phyloP scores from a whole-genome alignment of 1,140 invertebrate species.

The Drosophila mauritiana region DNA sequence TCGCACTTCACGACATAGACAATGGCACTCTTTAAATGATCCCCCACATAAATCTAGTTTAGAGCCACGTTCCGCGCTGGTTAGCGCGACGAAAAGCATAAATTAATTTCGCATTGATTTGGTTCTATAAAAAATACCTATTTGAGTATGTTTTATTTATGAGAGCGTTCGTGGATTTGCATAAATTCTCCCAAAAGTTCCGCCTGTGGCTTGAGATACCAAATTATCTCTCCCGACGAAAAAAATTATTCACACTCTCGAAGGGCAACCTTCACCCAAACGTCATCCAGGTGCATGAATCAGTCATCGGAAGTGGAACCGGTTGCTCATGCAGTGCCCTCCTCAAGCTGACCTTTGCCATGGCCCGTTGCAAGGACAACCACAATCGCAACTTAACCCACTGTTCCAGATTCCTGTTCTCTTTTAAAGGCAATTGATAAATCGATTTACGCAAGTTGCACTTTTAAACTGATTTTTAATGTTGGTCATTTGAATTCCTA shows the following conservation, averaged over 20 bases:
- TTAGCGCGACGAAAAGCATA: conserved; percentile 46
- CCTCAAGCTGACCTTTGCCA: conserved; percentile 48
- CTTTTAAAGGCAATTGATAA: conserved; percentile 11
- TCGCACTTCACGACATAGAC: conserved; percentile 51
- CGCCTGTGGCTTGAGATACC: not conserved
- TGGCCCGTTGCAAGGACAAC: conserved; percentile 34
- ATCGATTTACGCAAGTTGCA: conserved; percentile 29
- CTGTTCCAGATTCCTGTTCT: conserved; percentile 13
- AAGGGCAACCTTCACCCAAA: conserved; percentile 15
- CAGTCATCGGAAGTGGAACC: conserved; percentile 22
- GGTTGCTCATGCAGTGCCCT: conserved; percentile 20
- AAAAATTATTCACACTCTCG: conserved; percentile 21
- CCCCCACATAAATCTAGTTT: conserved; percentile 35
- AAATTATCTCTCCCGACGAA: conserved; percentile 2
- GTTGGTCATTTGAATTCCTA: conserved; percentile 22
- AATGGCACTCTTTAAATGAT: conserved; percentile 59
- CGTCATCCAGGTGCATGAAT: conserved; percentile 35
- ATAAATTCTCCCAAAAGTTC: conserved; percentile 42
- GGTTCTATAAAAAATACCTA: conserved; percentile 29
- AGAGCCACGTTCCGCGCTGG: conserved; percentile 23
- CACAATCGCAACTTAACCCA: conserved; percentile 26
- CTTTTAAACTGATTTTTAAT: conserved; percentile 45
- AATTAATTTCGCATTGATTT: conserved; percentile 35
- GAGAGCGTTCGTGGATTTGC: conserved; percentile 42
- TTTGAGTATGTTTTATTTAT: conserved; percentile 67